Conservation (phyloP, 2,113 vertebrate species). For the Prunella fulvescens region DNA sequence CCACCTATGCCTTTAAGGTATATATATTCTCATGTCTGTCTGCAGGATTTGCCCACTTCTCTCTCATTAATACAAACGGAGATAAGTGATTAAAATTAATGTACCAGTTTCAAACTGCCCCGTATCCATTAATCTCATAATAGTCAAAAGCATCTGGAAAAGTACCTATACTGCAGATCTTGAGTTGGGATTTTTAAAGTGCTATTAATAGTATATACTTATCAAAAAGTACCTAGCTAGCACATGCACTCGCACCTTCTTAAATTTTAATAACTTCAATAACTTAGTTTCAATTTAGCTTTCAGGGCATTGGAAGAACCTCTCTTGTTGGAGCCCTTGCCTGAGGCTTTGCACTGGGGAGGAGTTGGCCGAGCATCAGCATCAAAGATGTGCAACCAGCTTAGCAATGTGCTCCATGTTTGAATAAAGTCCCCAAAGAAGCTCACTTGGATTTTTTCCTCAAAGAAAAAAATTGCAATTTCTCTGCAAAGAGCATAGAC, state of each 20-base stretch:
- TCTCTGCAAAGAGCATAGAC: not conserved
- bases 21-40: not conserved
- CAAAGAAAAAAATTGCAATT: not conserved
- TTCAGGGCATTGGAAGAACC: not conserved
- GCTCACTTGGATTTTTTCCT: not conserved
- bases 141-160: conserved; percentile 15
- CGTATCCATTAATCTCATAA: conserved; percentile 43
- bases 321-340: not conserved
- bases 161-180: not conserved
- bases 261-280: conserved; percentile 45
- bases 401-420: not conserved
- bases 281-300: conserved; percentile 11
- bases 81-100: conserved; percentile 50
- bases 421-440: not conserved
- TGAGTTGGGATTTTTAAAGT: not conserved
- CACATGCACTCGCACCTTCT: not conserved
- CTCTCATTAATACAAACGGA: conserved; percentile 48
- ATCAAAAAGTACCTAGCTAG: conserved; percentile 29
- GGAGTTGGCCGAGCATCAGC: not conserved
- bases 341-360: not conserved
- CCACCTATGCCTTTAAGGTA: not conserved
- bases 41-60: not conserved
- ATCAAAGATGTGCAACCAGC: not conserved
- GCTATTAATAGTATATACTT: conserved; percentile 31
- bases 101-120: conserved; percentile 30